phyloP scores from a whole-genome alignment of 2,797 vertebrate genomes.

The Neosilurus hyrtlii region DNA sequence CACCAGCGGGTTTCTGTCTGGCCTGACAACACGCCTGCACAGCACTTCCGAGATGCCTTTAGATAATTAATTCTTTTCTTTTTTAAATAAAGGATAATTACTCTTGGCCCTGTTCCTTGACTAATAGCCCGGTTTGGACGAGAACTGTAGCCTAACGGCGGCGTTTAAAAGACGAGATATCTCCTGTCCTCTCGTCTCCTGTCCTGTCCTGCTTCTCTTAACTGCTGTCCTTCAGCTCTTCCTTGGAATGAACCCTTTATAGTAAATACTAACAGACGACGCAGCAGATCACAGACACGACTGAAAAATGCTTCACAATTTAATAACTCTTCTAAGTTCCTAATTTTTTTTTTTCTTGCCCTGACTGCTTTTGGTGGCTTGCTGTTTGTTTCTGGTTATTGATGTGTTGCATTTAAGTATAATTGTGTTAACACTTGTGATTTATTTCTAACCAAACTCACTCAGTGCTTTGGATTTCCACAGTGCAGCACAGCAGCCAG shows the following conservation, averaged over 20 bases:
- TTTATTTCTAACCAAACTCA: constrained; percentile 62
- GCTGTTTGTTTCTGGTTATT: constrained; percentile 37
- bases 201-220: constrained; percentile 27
- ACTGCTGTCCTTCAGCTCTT: constrained; percentile 49
- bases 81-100: not conserved
- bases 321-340: constrained; percentile 46
- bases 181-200: constrained; percentile 32
- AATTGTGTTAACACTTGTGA: constrained; percentile 68
- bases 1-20: constrained; percentile 64
- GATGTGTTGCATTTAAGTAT: constrained; percentile 51
- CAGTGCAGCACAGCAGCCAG: constrained; percentile 20
- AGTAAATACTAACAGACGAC: constrained; percentile 68
- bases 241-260: constrained; percentile 59
- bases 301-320: constrained; percentile 54
- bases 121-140: constrained; percentile 53
- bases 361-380: constrained; percentile 55
- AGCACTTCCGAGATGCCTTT: constrained; percentile 49
- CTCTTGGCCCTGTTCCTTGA: constrained; percentile 28
- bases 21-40: constrained; percentile 69
- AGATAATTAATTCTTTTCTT: not conserved
- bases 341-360: not conserved
- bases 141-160: constrained; percentile 20
- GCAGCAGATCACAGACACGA: constrained; percentile 42
- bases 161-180: not conserved
- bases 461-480: constrained; percentile 60